A percentile compares a stretch with the other conserved stretches of the same genome.
Conservation (phyloP, 1,140 invertebrate genomes). For the Drosophila ercepeae region DNA sequence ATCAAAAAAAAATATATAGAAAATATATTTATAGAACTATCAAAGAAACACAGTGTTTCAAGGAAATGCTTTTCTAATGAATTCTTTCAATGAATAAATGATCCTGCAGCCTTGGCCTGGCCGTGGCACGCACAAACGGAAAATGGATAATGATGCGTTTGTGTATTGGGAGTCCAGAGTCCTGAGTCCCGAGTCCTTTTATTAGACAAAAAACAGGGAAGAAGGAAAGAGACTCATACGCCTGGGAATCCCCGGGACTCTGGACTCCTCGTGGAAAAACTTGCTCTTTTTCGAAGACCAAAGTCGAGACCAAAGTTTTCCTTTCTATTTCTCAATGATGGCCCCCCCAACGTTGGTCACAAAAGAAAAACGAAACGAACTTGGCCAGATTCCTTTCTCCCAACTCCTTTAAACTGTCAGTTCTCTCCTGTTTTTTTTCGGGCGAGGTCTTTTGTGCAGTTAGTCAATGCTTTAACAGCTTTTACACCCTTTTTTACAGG, state of each 20-base stretch:
- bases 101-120: constrained; percentile 8
- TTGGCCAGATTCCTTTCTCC: constrained; percentile 36
- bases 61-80: not conserved
- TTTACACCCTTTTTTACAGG: constrained; percentile 1
- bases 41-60: too few relatives aligned
- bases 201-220: constrained; percentile 50
- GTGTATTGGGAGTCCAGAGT: constrained; percentile 73
- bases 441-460: constrained; percentile 42
- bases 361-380: constrained; percentile 18
- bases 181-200: too few relatives aligned
- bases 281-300: constrained; percentile 34
- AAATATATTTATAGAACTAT: not conserved
- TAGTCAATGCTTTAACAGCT: constrained; percentile 55
- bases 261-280: not conserved
- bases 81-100: constrained; percentile 19
- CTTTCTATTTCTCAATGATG: not conserved
- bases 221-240: not conserved
- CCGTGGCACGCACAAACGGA: constrained; percentile 16
- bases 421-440: too few relatives aligned
- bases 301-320: constrained; percentile 23
- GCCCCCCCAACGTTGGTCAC: not conserved
- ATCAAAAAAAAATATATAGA: not conserved
- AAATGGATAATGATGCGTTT: constrained; percentile 73
- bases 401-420: constrained; percentile 67
- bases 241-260: constrained; percentile 1